Evolutionary conservation across 2,113 vertebrate genomes (phyloP).

Genomic region (Athene noctua): DNA sequence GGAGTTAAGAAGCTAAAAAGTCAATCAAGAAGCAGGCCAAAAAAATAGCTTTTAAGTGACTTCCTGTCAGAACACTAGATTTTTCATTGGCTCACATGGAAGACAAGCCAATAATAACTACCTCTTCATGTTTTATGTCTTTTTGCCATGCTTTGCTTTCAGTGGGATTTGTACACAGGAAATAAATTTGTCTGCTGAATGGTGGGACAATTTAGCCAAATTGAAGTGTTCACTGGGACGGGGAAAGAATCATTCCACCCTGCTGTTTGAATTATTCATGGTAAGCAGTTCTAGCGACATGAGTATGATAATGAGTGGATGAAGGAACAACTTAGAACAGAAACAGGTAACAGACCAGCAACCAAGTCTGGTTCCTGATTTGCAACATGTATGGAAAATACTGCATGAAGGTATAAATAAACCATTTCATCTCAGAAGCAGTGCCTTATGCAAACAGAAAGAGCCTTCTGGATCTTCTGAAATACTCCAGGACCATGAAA

Average conservation of each 20-base stretch:
- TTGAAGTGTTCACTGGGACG: not conserved
- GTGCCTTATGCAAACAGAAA: not conserved
- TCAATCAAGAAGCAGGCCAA: not conserved
- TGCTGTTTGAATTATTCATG: not conserved
- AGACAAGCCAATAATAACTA: not conserved
- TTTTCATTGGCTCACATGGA: not conserved
- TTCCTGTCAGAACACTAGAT: not conserved
- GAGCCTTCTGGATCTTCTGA: not conserved
- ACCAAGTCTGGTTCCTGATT: not conserved
- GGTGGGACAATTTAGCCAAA: not conserved
- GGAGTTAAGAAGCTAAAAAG: not conserved
- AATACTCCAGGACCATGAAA: not conserved
- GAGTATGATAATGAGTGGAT: too few species aligned
- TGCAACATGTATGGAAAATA: rapidly evolving
- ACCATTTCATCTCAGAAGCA: not conserved
- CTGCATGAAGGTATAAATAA: not conserved
- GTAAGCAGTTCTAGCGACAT: not conserved
- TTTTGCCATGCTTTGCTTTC: not conserved
- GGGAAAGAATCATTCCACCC: not conserved
- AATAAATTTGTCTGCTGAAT: not conserved
- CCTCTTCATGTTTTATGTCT: not conserved
- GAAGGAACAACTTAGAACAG: not conserved
- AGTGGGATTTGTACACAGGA: not conserved
- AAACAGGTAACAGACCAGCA: not conserved
- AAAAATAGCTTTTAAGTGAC: not conserved